Evolutionary conservation across 2,888 invertebrate species (phyloP).

Genomic region (Tinea semifulvella): DNA sequence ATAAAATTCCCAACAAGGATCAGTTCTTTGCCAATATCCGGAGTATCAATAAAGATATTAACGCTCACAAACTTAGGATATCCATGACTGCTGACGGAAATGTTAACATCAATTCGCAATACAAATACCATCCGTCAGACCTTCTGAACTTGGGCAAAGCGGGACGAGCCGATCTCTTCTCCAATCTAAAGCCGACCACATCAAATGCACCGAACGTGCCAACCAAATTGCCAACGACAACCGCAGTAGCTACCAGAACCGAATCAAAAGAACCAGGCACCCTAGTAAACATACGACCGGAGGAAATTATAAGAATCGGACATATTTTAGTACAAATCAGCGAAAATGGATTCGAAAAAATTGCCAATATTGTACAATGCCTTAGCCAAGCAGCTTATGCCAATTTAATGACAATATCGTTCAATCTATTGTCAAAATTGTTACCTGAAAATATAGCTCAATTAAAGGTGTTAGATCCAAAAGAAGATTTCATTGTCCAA

Average conservation of each 20-base stretch:
- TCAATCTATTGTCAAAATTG: conserved; percentile 42
- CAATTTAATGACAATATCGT: conserved; percentile 46
- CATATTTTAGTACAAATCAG: conserved; percentile 40
- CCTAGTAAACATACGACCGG: conserved; percentile 45
- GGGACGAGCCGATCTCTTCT: conserved; percentile 41
- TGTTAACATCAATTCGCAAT: conserved; percentile 50
- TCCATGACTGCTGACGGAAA: conserved; percentile 55
- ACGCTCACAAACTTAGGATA: conserved; percentile 54
- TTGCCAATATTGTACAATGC: conserved; percentile 40
- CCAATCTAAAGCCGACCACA: conserved; percentile 37
- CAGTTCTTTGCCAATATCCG: conserved; percentile 65
- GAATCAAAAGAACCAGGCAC: conserved; percentile 30
- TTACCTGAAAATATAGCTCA: conserved; percentile 41
- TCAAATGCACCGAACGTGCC: conserved; percentile 35
- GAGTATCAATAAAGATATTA: conserved; percentile 61
- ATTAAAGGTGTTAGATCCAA: conserved; percentile 42
- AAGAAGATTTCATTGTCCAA: conserved; percentile 49
- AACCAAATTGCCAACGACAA: conserved; percentile 31
- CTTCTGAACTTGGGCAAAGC: conserved; percentile 38
- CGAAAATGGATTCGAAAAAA: conserved; percentile 42
- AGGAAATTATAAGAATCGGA: conserved; percentile 49
- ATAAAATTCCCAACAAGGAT: conserved; percentile 60
- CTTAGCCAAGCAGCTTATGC: conserved; percentile 46
- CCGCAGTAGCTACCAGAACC: conserved; percentile 28
- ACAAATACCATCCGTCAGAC: conserved; percentile 47